Evolutionary conservation across 2,113 vertebrate species (phyloP).

Genomic region (Zapornia atra): DNA sequence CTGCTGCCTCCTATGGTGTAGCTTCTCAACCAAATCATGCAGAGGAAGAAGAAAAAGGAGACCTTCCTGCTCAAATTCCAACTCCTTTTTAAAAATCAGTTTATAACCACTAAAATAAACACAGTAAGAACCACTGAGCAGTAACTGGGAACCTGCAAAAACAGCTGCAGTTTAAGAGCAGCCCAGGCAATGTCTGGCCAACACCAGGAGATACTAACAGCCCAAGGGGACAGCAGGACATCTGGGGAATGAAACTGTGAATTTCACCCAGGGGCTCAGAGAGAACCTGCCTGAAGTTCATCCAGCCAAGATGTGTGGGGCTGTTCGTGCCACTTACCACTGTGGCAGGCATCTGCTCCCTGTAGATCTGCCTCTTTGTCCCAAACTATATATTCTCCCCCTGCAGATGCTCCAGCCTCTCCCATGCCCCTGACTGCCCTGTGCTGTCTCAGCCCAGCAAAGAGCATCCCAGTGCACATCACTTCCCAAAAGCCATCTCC

Average conservation of each 20-base stretch:
- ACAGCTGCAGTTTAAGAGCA: slow-evolving; percentile 36
- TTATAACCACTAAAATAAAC: slow-evolving; percentile 63
- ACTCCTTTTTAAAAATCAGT: slow-evolving; percentile 57
- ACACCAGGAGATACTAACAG: not conserved
- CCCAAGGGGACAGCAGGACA: not conserved
- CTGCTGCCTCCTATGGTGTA: not conserved
- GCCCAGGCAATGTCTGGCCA: not conserved
- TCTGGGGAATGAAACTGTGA: not conserved
- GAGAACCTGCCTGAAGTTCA: not conserved
- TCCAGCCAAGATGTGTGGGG: not conserved
- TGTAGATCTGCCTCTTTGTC: not conserved
- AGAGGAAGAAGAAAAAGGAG: slow-evolving; percentile 16
- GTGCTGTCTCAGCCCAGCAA: not conserved
- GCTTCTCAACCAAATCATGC: slow-evolving; percentile 9
- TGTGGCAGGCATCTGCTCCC: accelerated
- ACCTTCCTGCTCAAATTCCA: slow-evolving; percentile 45
- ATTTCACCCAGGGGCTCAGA: not conserved
- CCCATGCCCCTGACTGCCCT: accelerated
- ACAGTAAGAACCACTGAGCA: slow-evolving; percentile 55
- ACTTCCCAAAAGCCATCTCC: not conserved
- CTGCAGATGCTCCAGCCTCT: not conserved
- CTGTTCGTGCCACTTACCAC: not conserved
- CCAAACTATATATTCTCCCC: not conserved
- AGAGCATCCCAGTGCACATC: not conserved
- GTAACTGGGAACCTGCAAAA: slow-evolving; percentile 59